Percentiles rank a stretch among this genome's conserved stretches.
Conservation (phyloP, 2,113 vertebrate species). For the Lophius piscatorius region DNA sequence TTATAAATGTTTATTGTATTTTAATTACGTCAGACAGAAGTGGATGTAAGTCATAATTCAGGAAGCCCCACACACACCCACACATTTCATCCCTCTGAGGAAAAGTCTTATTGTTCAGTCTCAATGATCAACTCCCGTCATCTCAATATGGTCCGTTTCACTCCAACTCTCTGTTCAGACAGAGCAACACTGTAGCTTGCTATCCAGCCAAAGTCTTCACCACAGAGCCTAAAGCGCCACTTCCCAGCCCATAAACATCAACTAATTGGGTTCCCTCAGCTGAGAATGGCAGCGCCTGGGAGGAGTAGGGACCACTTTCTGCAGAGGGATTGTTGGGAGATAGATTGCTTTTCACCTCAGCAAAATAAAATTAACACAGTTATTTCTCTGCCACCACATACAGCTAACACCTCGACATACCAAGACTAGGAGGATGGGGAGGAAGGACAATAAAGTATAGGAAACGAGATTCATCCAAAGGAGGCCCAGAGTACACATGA, state of each 20-base stretch:
- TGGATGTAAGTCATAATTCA: too few relatives aligned
- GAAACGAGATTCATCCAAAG: too few relatives aligned
- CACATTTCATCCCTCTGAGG: conserved; percentile 19
- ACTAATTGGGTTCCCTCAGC: conserved; percentile 63
- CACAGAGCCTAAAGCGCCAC: conserved; percentile 43
- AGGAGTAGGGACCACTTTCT: conserved; percentile 35
- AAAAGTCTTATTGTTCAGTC: conserved; percentile 39
- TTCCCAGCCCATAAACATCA: conserved; percentile 55
- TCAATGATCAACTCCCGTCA: conserved; percentile 47
- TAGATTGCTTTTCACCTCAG: conserved; percentile 48
- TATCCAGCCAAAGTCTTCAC: conserved; percentile 56
- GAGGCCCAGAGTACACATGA: too few relatives aligned
- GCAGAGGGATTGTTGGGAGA: conserved; percentile 20
- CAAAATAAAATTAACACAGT: conserved; percentile 61
- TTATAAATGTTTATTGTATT: too few relatives aligned
- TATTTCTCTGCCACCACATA: conserved; percentile 33
- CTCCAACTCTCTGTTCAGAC: conserved; percentile 28
- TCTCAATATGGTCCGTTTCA: conserved; percentile 18
- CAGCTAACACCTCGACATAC: conserved; percentile 39
- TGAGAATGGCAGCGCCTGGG: conserved; percentile 17
- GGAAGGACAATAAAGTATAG: neutral
- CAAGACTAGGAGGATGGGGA: conserved; percentile 6
- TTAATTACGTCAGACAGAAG: too few relatives aligned
- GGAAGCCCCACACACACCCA: too few relatives aligned
- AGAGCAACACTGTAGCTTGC: conserved; percentile 13